Conservation (phyloP, 1,140 invertebrate species). For the Habropoda laboriosa region DNA sequence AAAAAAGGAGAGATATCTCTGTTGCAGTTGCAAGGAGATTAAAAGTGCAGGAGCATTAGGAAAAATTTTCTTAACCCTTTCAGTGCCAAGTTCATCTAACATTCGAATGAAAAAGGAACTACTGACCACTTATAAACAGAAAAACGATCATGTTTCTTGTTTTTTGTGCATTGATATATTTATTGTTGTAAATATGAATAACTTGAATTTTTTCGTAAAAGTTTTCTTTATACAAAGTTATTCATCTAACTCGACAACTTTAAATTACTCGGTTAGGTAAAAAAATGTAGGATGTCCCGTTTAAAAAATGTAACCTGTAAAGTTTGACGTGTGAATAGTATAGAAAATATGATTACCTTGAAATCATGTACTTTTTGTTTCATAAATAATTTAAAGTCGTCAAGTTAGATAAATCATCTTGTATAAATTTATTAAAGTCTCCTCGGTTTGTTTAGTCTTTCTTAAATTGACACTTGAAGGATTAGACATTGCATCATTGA, state of each 20-base stretch:
- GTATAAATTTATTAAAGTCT: too few species aligned
- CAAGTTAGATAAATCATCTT: too few species aligned
- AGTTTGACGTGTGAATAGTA: too few species aligned
- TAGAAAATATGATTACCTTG: too few species aligned
- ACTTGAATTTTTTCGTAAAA: neutral
- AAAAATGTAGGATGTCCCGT: too few species aligned
- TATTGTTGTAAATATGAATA: constrained; percentile 13
- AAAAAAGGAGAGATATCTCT: neutral
- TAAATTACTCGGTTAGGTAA: too few species aligned
- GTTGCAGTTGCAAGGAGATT: neutral
- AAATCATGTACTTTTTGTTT: too few species aligned
- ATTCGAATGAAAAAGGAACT: neutral
- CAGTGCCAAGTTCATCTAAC: neutral
- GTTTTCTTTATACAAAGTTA: neutral
- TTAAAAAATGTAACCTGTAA: too few species aligned
- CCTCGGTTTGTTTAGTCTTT: neutral
- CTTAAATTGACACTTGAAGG: constrained; percentile 20
- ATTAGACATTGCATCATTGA: neutral
- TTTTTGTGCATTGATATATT: neutral
- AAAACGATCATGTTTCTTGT: too few species aligned
- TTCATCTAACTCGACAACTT: too few species aligned
- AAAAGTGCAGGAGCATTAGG: neutral
- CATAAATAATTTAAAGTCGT: too few species aligned
- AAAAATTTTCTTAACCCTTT: constrained; percentile 8
- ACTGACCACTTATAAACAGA: neutral